These are phyloP conservation scores for Pipra filicauda DNA, from an alignment of 2,113 vertebrate genomes.

Conservation along the genomic window DNA sequence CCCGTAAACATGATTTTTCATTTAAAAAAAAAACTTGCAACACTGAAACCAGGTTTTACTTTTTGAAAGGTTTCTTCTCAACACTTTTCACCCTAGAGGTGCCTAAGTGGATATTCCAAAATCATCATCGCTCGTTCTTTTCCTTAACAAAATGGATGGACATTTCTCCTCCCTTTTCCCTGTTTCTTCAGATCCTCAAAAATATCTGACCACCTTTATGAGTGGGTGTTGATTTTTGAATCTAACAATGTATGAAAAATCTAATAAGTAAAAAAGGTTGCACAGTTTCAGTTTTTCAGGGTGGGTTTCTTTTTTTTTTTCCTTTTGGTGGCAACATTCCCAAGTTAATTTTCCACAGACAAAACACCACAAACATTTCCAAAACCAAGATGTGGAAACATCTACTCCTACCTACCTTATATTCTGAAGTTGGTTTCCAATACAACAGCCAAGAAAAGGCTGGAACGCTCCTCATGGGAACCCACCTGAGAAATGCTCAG, in stretches of 20 bases:
- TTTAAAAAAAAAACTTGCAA: not conserved
- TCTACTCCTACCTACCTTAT: too few species aligned
- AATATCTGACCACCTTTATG: not conserved
- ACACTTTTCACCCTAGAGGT: not conserved
- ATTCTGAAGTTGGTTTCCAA: not conserved
- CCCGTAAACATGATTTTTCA: not conserved
- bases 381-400: not conserved
- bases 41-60: not conserved
- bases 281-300: not conserved
- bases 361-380: not conserved
- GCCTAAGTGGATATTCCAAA: not conserved
- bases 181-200: not conserved
- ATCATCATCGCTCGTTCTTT: not conserved
- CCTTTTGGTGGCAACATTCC: not conserved
- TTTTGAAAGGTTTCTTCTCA: not conserved
- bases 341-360: not conserved
- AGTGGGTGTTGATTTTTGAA: not conserved
- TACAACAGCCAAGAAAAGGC: not conserved
- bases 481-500: not conserved
- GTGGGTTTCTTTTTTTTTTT: not conserved
- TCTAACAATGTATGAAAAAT: not conserved
- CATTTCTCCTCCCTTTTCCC: not conserved
- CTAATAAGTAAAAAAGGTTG: not conserved
- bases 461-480: not conserved
- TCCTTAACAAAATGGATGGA: not conserved